Percentiles rank a stretch among this genome's conserved stretches.
Conservation (phyloP, 2,113 vertebrate genomes). For the Chaetodon auriga region DNA sequence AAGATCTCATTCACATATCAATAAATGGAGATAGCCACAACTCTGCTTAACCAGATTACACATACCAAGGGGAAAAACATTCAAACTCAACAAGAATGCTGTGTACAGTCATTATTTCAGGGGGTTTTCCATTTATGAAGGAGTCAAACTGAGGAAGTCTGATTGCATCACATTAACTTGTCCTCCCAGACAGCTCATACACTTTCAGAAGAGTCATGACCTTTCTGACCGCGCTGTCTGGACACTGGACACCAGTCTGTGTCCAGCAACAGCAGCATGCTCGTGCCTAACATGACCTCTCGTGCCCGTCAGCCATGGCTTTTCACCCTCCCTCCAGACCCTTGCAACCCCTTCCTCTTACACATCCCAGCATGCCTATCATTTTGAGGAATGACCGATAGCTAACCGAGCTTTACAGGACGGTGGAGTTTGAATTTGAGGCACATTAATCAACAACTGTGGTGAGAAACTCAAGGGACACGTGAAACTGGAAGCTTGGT, state of each 20-base stretch:
- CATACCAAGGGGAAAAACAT: background rate
- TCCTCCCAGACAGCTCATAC: background rate
- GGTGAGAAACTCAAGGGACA: conserved; percentile 40
- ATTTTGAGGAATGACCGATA: conserved; percentile 36
- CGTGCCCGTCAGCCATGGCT: background rate
- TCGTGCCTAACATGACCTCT: background rate
- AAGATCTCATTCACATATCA: conserved; percentile 6
- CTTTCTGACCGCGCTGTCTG: background rate
- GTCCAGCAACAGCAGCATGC: background rate
- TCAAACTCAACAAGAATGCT: background rate
- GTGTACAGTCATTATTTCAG: background rate
- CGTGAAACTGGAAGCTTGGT: conserved; percentile 22
- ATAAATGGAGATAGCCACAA: background rate
- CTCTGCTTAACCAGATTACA: background rate
- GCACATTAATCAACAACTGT: conserved; percentile 65
- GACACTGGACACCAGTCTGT: background rate
- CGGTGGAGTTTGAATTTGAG: conserved; percentile 12
- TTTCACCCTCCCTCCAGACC: background rate
- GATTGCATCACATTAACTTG: background rate
- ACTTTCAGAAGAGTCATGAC: conserved; percentile 9
- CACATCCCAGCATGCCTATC: background rate
- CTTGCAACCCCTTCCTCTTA: background rate
- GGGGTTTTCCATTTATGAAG: background rate
- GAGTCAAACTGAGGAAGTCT: conserved; percentile 27
- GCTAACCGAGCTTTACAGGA: conserved; percentile 40